These are phyloP conservation scores for Tauraco hartlaubi DNA, from an alignment of 2,797 vertebrate genomes.

Conservation along the genomic window DNA sequence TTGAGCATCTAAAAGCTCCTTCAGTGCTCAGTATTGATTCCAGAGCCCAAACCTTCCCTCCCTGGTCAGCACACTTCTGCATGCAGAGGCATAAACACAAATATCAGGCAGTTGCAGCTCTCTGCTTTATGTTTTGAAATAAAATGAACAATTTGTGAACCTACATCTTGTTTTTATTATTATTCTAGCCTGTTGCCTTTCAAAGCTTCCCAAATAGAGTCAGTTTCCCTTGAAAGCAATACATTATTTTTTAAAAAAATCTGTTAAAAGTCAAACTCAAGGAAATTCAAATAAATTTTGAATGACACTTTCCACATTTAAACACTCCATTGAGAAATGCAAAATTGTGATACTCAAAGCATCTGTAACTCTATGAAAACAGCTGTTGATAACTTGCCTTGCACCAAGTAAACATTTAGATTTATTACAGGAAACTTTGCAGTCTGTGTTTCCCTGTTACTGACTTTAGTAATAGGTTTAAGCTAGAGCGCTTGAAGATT, in stretches of 20 bases:
- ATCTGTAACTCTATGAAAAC: background rate
- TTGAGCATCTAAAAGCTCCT: constrained; percentile 65
- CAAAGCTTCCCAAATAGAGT: background rate
- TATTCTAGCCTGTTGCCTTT: background rate
- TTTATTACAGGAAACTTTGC: background rate
- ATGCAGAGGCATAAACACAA: constrained; percentile 8
- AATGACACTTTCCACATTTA: background rate
- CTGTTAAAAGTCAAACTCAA: background rate
- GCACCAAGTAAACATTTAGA: background rate
- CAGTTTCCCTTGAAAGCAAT: background rate
- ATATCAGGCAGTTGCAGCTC: background rate
- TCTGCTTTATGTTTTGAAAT: background rate
- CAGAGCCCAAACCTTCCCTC: constrained; percentile 7
- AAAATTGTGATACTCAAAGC: background rate
- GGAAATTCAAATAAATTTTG: background rate
- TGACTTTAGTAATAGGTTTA: background rate
- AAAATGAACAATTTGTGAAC: background rate
- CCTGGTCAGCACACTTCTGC: background rate
- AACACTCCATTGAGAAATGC: background rate
- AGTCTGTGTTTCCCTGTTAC: background rate
- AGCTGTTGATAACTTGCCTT: background rate
- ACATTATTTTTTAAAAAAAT: background rate
- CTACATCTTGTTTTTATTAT: background rate
- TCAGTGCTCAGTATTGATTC: constrained; percentile 62
- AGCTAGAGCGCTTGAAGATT: background rate